Conservation (phyloP, 35 echinoderm and acorn worm species). For the Anneissia japonica region DNA sequence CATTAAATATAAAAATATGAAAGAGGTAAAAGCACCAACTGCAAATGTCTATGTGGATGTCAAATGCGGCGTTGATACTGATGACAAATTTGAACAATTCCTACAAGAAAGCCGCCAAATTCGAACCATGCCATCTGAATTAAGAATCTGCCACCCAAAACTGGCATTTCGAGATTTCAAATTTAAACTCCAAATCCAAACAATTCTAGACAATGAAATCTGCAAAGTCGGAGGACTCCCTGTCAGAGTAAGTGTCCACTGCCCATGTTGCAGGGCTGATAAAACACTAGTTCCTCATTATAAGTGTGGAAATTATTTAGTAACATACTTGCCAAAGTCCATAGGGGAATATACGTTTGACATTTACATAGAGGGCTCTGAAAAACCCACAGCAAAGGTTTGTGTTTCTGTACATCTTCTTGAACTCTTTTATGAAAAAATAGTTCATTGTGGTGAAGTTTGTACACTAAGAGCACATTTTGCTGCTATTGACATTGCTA, state of each 20-base stretch:
- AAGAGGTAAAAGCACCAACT: not conserved
- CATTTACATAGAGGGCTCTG: not conserved
- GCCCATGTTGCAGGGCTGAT: not conserved
- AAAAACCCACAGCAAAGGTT: not conserved
- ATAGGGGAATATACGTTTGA: not conserved
- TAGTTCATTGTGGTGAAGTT: not conserved
- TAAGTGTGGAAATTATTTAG: not conserved
- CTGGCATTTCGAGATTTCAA: not conserved
- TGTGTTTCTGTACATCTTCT: not conserved
- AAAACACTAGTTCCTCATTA: not conserved
- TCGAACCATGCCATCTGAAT: not conserved
- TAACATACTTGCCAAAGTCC: not conserved
- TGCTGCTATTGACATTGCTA: not conserved
- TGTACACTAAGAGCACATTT: not conserved
- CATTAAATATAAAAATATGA: not conserved
- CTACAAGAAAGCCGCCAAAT: not conserved
- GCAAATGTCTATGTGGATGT: not conserved
- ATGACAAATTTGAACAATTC: not conserved
- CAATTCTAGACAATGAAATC: not conserved
- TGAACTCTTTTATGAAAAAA: not conserved
- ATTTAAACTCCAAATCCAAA: not conserved
- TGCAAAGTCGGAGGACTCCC: not conserved
- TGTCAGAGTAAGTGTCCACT: not conserved
- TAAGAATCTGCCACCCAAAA: not conserved
- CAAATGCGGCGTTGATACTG: not conserved